Evolutionary conservation across 2,888 invertebrate genomes (phyloP).

Genomic region (Itoplectis maculator): DNA sequence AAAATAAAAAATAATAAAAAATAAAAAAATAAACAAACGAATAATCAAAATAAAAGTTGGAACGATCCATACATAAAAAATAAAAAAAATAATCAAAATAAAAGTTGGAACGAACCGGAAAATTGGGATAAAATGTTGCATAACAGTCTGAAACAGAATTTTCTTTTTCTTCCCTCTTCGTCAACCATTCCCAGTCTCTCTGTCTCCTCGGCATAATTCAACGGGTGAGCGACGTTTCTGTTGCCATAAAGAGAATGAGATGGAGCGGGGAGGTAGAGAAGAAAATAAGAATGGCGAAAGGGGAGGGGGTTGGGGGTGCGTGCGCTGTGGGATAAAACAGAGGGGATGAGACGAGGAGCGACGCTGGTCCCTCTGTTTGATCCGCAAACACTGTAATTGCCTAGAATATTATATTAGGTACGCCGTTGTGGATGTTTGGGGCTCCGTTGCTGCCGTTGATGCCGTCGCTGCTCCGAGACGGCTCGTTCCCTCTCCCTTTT

Average conservation of each 20-base stretch:
- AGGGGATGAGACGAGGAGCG: slow-evolving; percentile 69
- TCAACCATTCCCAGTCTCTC: slow-evolving; percentile 10
- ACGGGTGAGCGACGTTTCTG: slow-evolving; percentile 46
- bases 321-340: slow-evolving; percentile 65
- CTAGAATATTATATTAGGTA: slow-evolving; percentile 84
- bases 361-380: slow-evolving; percentile 82
- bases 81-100: neutral
- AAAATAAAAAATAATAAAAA: neutral
- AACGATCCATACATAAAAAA: neutral
- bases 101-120: neutral
- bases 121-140: neutral
- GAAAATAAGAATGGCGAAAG: slow-evolving; percentile 30
- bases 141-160: slow-evolving; percentile 71
- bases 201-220: slow-evolving; percentile 49
- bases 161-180: slow-evolving; percentile 13
- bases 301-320: slow-evolving; percentile 54
- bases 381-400: slow-evolving; percentile 85
- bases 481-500: slow-evolving; percentile 31
- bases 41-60: neutral
- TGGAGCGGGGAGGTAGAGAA: slow-evolving; percentile 52
- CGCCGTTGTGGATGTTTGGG: slow-evolving; percentile 74
- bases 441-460: slow-evolving; percentile 58
- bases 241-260: slow-evolving; percentile 18
- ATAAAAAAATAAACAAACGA: neutral
- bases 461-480: slow-evolving; percentile 53